Percentiles rank a stretch among this genome's conserved stretches.
Conservation (phyloP, 2,113 vertebrate species). For the Sisor rabdophorus region DNA sequence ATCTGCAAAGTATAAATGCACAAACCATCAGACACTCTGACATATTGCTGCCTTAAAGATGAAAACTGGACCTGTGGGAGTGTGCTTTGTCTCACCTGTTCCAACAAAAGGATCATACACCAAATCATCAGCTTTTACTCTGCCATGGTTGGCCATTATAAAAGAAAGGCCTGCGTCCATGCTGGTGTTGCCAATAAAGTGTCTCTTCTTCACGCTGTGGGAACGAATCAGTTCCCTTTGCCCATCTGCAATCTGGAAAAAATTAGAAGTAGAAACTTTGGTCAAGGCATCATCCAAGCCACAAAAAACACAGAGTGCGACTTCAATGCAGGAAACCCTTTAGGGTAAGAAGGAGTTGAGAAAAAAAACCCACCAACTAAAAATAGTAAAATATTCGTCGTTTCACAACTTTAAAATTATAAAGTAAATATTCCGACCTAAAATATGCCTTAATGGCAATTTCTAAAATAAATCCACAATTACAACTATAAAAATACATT, state of each 20-base stretch:
- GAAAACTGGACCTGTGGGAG: background rate
- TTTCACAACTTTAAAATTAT: no score
- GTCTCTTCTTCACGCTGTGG: slow-evolving; percentile 94
- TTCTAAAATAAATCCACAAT: background rate
- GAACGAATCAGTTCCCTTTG: slow-evolving; percentile 80
- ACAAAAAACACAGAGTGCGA: background rate
- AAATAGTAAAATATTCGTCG: no score
- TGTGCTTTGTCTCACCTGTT: slow-evolving; percentile 75
- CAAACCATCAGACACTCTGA: no score
- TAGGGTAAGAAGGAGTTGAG: background rate
- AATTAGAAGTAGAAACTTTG: background rate
- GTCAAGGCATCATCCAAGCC: background rate
- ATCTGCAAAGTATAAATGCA: background rate
- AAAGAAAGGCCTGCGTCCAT: slow-evolving; percentile 97
- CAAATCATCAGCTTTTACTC: slow-evolving; percentile 85
- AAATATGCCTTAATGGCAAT: background rate
- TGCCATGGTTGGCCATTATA: slow-evolving; percentile 96
- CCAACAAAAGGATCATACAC: slow-evolving; percentile 98
- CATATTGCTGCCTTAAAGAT: no score
- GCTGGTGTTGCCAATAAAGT: slow-evolving; percentile 98
- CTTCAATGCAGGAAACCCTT: background rate
- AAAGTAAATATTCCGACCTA: background rate
- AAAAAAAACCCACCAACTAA: background rate
- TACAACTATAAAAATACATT: background rate
- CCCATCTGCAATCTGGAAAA: slow-evolving; percentile 86